phyloP scores from a whole-genome alignment of 2,797 vertebrate genomes.

The Anguilla pacifica region DNA sequence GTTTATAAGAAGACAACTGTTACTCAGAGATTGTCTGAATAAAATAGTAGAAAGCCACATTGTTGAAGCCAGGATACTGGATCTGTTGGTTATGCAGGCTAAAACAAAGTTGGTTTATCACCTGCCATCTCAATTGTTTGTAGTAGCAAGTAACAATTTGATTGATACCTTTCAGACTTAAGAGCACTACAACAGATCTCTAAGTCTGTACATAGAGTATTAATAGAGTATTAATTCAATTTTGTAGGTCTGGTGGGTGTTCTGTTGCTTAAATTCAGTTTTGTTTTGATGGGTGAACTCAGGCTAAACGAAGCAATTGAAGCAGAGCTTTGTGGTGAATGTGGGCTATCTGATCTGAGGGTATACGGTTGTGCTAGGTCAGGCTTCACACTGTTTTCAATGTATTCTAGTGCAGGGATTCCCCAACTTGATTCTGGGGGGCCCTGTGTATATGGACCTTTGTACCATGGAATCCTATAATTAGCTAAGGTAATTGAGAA shows the following conservation, averaged over 20 bases:
- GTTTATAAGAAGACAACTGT: conserved; percentile 32
- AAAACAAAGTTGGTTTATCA: conserved; percentile 42
- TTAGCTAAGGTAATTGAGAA: neutral
- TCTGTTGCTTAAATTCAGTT: conserved; percentile 54
- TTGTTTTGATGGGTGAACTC: conserved; percentile 18
- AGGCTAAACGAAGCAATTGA: conserved; percentile 40
- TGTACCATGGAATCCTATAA: neutral
- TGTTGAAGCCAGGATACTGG: neutral
- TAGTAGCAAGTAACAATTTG: conserved; percentile 41
- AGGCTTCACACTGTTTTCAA: neutral
- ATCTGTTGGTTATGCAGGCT: neutral
- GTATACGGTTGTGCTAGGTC: conserved; percentile 42
- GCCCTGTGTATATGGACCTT: neutral
- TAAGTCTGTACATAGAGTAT: conserved; percentile 36
- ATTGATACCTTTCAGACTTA: conserved; percentile 62
- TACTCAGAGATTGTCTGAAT: conserved; percentile 41
- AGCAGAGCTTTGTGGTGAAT: neutral
- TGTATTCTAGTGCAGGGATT: neutral
- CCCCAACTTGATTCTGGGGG: neutral
- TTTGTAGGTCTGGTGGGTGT: conserved; percentile 59
- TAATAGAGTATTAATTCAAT: conserved; percentile 63
- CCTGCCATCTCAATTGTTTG: conserved; percentile 47
- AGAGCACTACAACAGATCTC: conserved; percentile 52
- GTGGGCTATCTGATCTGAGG: neutral
- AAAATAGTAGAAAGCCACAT: conserved; percentile 33